Evolutionary conservation across 2,797 vertebrate species (phyloP).

Genomic region (Varecia variegata): DNA sequence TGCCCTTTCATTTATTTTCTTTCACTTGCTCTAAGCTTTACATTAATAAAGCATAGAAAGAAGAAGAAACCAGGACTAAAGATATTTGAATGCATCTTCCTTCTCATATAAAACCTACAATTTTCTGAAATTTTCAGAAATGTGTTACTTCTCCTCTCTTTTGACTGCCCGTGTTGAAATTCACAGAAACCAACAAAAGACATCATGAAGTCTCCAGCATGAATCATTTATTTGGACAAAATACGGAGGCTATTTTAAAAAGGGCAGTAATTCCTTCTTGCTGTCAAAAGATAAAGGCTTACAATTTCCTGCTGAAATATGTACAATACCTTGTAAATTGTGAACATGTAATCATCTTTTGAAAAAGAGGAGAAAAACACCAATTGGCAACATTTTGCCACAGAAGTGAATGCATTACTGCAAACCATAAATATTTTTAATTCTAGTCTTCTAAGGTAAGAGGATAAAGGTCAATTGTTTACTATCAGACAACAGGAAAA

Average conservation of each 20-base stretch:
- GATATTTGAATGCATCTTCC: slow-evolving; percentile 69
- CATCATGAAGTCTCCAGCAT: slow-evolving; percentile 75
- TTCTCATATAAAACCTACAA: slow-evolving; percentile 68
- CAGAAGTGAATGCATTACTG: slow-evolving; percentile 64
- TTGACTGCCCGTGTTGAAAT: slow-evolving; percentile 66
- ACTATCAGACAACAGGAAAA: slow-evolving; percentile 40
- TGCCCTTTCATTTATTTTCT: slow-evolving; percentile 46
- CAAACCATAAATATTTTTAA: slow-evolving; percentile 77
- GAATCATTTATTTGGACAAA: slow-evolving; percentile 82
- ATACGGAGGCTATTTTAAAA: slow-evolving; percentile 79
- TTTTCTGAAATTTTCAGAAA: slow-evolving; percentile 74
- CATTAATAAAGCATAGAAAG: slow-evolving; percentile 42
- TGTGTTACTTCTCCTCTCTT: slow-evolving; percentile 36
- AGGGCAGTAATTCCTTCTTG: slow-evolving; percentile 78
- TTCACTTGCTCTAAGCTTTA: slow-evolving; percentile 31
- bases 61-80: slow-evolving; percentile 51
- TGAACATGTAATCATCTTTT: slow-evolving; percentile 77
- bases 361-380: slow-evolving; percentile 71
- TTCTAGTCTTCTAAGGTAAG: slow-evolving; percentile 61
- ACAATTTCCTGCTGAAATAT: slow-evolving; percentile 81
- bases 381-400: slow-evolving; percentile 59
- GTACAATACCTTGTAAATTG: slow-evolving; percentile 79
- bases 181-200: slow-evolving; percentile 76
- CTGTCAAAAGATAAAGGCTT: slow-evolving; percentile 83
- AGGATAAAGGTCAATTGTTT: slow-evolving; percentile 71